A percentile compares a stretch with the other conserved stretches of the same genome.
phyloP scores from a whole-genome alignment of 2,113 vertebrate species.

The Phodopus roborovskii region DNA sequence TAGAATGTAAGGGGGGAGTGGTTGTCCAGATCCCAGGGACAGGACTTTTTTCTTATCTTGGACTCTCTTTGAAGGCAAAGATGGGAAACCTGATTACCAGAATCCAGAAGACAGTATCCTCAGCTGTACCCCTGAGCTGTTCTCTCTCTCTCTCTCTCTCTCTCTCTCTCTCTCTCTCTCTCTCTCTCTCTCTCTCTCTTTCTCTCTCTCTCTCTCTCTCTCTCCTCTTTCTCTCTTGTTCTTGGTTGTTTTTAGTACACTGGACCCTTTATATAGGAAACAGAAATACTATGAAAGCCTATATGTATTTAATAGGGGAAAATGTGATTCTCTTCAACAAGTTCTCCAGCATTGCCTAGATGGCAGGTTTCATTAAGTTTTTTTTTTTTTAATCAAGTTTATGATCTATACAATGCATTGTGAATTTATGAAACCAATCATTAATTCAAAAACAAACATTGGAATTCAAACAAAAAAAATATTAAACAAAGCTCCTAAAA shows the following conservation, averaged over 20 bases:
- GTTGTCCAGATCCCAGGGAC: neutral
- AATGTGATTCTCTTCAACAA: neutral
- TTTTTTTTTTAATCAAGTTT: constrained; percentile 5
- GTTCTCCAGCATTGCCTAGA: neutral
- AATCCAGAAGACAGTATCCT: neutral
- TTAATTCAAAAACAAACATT: neutral
- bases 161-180: neutral
- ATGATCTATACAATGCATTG: neutral
- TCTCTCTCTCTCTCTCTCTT: neutral
- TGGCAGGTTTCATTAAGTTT: neutral
- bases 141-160: no score
- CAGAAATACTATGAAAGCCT: neutral
- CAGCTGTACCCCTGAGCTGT: neutral
- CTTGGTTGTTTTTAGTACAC: neutral
- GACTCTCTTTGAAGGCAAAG: neutral
- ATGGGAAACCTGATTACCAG: neutral
- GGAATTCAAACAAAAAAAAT: neutral
- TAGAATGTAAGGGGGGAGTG: neutral
- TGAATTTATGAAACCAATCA: neutral
- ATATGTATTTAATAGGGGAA: neutral
- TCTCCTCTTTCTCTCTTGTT: neutral
- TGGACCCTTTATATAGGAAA: neutral
- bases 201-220: neutral
- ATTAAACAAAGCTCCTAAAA: neutral
- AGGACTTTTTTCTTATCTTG: neutral